A percentile compares a stretch with the other conserved stretches of the same genome.
phyloP scores from a whole-genome alignment of 2,797 vertebrate genomes.

The Hephaestus fuliginosus region DNA sequence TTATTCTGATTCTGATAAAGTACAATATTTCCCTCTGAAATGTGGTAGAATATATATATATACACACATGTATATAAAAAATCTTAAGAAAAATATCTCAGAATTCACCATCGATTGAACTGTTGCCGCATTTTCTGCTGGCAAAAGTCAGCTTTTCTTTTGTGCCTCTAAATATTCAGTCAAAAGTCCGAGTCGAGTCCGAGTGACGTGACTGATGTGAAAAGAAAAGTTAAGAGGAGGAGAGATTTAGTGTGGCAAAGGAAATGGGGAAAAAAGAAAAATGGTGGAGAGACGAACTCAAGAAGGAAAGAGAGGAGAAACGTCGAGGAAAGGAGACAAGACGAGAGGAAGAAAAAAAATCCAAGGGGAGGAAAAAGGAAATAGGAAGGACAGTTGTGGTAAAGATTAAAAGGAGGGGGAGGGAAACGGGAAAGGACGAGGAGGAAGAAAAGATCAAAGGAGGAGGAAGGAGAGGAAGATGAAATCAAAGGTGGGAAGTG shows the following conservation, averaged over 20 bases:
- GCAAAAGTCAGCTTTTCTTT: too few species aligned
- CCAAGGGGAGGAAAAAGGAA: background rate
- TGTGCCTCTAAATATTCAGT: too few species aligned
- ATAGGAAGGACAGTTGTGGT: background rate
- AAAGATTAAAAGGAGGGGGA: background rate
- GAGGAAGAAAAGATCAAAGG: background rate
- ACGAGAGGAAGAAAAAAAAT: background rate
- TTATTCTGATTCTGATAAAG: too few species aligned
- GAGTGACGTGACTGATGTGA: fast-evolving
- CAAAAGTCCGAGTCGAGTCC: background rate
- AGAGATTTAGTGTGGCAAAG: background rate
- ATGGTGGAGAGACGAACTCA: background rate
- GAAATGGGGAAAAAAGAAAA: background rate
- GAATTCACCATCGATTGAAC: too few species aligned
- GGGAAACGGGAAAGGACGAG: background rate
- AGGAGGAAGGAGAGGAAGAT: background rate
- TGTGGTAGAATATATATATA: background rate
- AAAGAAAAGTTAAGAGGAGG: background rate
- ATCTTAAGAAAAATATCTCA: too few species aligned
- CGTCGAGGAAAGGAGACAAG: background rate
- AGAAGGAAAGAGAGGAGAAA: background rate
- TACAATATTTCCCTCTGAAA: background rate
- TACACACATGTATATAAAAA: too few species aligned
- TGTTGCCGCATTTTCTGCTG: too few species aligned
- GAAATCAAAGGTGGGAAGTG: background rate